phyloP scores from a whole-genome alignment of 1,140 invertebrate genomes.

The Caerostris extrusa region DNA sequence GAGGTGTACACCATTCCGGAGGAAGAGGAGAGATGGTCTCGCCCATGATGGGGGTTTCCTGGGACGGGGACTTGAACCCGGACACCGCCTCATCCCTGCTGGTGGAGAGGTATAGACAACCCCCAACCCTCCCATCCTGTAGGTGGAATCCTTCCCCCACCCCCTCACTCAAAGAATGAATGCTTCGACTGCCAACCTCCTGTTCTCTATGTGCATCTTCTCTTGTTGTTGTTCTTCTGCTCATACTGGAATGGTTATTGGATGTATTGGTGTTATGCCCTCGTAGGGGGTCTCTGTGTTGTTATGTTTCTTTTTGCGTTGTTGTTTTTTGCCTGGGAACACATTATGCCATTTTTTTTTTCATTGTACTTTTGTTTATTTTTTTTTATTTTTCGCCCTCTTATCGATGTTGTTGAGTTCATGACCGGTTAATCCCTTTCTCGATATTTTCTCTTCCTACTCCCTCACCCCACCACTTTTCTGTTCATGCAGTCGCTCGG shows the following conservation, averaged over 20 bases:
- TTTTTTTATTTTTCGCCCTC: not conserved
- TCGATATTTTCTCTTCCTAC: not conserved
- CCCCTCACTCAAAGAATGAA: conserved; percentile 32
- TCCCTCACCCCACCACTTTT: not conserved
- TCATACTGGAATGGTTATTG: conserved; percentile 4
- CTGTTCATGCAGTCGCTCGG: not conserved
- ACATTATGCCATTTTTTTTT: not conserved
- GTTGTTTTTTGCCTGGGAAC: conserved; percentile 9
- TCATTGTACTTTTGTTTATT: not conserved
- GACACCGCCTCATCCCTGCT: conserved; percentile 76
- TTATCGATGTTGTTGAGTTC: not conserved
- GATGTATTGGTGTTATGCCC: conserved; percentile 31
- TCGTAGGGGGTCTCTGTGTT: conserved; percentile 4
- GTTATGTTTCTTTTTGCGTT: not conserved
- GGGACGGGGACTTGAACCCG: conserved; percentile 81
- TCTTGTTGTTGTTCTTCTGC: not conserved
- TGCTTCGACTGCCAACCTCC: conserved; percentile 7
- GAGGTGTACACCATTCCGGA: conserved; percentile 84
- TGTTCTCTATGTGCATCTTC: conserved; percentile 2
- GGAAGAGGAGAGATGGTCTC: conserved; percentile 84
- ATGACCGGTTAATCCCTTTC: too few species aligned
- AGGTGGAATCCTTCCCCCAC: conserved; percentile 29
- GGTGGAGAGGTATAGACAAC: conserved; percentile 78
- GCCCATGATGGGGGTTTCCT: conserved; percentile 82
- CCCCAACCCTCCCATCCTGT: conserved; percentile 60